Conservation (phyloP, 2,113 vertebrate species). For the Chaetorhynchus papuensis region DNA sequence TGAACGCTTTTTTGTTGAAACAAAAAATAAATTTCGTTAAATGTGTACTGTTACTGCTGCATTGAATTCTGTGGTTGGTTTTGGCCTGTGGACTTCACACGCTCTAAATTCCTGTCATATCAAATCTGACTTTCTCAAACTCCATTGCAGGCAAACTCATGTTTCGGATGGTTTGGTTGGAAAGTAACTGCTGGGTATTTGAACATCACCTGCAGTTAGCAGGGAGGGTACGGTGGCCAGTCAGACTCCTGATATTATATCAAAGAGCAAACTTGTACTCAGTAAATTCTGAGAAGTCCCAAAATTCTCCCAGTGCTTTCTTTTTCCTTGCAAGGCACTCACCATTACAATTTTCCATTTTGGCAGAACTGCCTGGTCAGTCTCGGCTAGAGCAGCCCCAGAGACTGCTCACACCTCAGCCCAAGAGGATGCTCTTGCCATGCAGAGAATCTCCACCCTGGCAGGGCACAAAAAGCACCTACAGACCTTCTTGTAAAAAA, state of each 20-base stretch:
- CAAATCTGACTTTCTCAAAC: neutral
- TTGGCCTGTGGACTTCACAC: neutral
- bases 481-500: neutral
- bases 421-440: neutral
- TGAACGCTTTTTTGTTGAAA: neutral
- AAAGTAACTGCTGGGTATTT: neutral
- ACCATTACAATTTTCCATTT: neutral
- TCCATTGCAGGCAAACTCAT: neutral
- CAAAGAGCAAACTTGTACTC: neutral
- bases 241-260: neutral
- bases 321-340: neutral
- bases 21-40: neutral
- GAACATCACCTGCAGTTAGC: neutral
- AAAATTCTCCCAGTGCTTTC: neutral
- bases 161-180: neutral
- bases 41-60: neutral
- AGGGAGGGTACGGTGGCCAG: fast-evolving
- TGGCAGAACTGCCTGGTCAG: neutral
- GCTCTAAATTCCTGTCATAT: neutral
- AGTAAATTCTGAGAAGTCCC: neutral
- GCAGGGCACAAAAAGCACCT: neutral
- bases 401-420: fast-evolving
- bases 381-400: neutral
- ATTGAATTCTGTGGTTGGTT: neutral
- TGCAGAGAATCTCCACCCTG: neutral